These are phyloP conservation scores for Callimorpha dominula DNA, from an alignment of 2,888 invertebrate genomes.

Conservation along the genomic window DNA sequence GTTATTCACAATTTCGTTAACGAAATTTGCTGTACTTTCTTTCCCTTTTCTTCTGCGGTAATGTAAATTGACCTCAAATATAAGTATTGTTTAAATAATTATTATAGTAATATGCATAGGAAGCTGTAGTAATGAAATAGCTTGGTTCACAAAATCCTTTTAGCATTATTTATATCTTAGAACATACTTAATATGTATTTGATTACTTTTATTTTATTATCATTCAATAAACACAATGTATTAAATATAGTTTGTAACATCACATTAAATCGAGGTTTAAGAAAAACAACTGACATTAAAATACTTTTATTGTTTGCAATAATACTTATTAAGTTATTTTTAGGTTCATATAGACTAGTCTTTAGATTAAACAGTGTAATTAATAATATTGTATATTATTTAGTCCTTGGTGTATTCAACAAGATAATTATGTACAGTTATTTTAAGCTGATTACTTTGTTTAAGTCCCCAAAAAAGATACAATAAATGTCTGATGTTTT, in stretches of 20 bases:
- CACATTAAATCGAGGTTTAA: neutral
- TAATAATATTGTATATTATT: constrained; percentile 1
- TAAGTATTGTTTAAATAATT: neutral
- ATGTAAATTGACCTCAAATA: neutral
- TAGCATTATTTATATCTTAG: neutral
- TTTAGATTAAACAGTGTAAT: constrained; percentile 45
- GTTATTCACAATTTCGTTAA: neutral
- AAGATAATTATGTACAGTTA: constrained; percentile 40
- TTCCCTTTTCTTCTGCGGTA: neutral
- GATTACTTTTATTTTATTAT: neutral
- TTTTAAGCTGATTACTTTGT: constrained; percentile 29
- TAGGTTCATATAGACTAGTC: constrained; percentile 60
- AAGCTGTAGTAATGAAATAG: too few relatives aligned
- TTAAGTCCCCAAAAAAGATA: constrained; percentile 23
- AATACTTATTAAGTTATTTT: constrained; percentile 48
- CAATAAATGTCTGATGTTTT: constrained; percentile 54
- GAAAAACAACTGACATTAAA: constrained; percentile 41
- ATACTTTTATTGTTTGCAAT: constrained; percentile 48
- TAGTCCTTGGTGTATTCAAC: constrained; percentile 9
- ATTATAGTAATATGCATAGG: neutral
- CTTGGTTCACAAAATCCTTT: neutral
- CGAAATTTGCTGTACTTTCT: neutral
- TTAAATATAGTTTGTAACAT: neutral
- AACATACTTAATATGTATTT: neutral
- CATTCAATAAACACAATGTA: neutral